phyloP scores from a whole-genome alignment of 2,113 vertebrate species.

The Serilophus lunatus region DNA sequence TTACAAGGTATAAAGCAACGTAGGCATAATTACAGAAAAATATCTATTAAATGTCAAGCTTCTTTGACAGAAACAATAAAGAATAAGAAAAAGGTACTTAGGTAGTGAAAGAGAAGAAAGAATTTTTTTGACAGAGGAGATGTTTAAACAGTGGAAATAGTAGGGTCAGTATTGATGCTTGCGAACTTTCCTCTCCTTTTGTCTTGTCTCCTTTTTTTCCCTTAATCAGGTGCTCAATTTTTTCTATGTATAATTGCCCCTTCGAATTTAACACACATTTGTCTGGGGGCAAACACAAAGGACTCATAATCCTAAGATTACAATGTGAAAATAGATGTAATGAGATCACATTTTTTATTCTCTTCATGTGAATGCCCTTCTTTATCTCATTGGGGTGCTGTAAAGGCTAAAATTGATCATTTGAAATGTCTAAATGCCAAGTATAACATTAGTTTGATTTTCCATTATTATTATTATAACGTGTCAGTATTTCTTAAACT shows the following conservation, averaged over 20 bases:
- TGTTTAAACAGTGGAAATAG: not conserved
- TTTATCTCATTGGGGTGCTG: not conserved
- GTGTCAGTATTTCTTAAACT: not conserved
- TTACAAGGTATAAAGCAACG: not conserved
- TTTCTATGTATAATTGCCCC: not conserved
- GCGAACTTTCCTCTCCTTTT: not conserved
- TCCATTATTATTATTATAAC: not conserved
- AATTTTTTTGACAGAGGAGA: not conserved
- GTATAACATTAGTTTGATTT: not conserved
- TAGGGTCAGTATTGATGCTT: not conserved
- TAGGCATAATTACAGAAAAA: not conserved
- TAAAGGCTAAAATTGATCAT: not conserved
- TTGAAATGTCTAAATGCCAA: not conserved
- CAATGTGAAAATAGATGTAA: not conserved
- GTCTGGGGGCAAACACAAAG: not conserved
- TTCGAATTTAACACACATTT: not conserved
- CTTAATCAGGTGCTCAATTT: not conserved
- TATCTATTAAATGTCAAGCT: not conserved
- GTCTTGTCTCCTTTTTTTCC: not conserved
- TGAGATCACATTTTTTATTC: not conserved
- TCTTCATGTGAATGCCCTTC: not conserved
- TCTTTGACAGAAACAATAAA: not conserved
- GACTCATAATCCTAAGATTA: not conserved
- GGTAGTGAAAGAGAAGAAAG: not conserved
- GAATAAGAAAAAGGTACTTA: not conserved